Percentiles rank a stretch among this genome's conserved stretches.
Evolutionary conservation across 1,140 invertebrate genomes (phyloP).

Genomic region (Gonatopus flavifemur): DNA sequence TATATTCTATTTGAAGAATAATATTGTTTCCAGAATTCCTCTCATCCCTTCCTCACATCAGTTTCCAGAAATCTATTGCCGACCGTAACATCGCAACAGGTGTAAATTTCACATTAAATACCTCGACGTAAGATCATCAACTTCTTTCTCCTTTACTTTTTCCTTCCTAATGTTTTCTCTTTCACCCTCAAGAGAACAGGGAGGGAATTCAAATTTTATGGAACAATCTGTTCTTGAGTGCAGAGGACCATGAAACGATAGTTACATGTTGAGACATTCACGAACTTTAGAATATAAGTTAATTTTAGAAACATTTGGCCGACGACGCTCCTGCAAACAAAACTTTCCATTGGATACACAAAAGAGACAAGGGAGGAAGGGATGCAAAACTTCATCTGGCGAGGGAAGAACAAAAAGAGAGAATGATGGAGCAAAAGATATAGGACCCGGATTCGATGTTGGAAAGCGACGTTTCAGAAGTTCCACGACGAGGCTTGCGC

Average conservation of each 20-base stretch:
- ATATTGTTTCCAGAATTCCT: too few species aligned
- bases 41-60: too few species aligned
- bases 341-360: conserved; percentile 5
- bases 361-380: conserved; percentile 4
- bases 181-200: too few species aligned
- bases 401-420: conserved; percentile 4
- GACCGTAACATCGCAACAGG: too few species aligned
- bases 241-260: background rate
- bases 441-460: conserved; percentile 17
- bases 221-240: background rate
- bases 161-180: too few species aligned
- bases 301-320: conserved; percentile 9
- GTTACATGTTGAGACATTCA: background rate
- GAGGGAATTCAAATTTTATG: background rate
- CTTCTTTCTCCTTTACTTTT: too few species aligned
- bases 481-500: too few species aligned
- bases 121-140: too few species aligned
- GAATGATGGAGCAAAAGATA: conserved; percentile 2
- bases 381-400: too few species aligned
- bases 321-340: conserved; percentile 6
- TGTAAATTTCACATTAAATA: conserved; percentile 19
- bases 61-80: too few species aligned
- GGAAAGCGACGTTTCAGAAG: conserved; percentile 10
- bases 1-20: too few species aligned
- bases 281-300: conserved; percentile 11